Evolutionary conservation across 2,113 vertebrate genomes (phyloP).

Genomic region (Cettia cetti): DNA sequence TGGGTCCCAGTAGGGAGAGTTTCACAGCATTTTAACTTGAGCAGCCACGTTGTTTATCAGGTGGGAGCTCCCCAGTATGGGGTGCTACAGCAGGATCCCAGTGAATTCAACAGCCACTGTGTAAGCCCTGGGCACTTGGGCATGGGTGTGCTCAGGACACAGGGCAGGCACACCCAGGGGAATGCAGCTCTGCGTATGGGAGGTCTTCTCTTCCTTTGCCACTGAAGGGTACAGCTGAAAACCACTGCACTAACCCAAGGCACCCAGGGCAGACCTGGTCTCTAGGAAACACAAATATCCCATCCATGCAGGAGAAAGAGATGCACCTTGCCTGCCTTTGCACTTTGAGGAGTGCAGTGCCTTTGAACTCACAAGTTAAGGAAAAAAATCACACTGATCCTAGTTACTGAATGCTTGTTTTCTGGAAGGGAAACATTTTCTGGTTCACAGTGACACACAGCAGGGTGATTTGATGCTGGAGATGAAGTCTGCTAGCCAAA

Average conservation of each 20-base stretch:
- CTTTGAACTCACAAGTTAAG: not conserved
- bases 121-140: not conserved
- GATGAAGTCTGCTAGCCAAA: slow-evolving; percentile 64
- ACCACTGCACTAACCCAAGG: not conserved
- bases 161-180: not conserved
- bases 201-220: not conserved
- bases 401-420: not conserved
- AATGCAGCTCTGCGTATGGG: fast-evolving
- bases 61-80: fast-evolving
- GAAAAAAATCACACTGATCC: not conserved
- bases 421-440: not conserved
- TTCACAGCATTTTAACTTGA: not conserved
- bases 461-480: slow-evolving; percentile 42
- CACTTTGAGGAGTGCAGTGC: not conserved
- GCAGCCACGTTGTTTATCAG: not conserved
- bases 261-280: not conserved
- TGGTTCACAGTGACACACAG: slow-evolving; percentile 48
- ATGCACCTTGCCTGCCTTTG: no score
- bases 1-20: fast-evolving
- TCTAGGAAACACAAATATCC: no score
- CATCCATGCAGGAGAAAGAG: not conserved
- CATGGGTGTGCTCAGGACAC: fast-evolving
- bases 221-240: not conserved
- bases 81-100: no score
- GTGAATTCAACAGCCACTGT: not conserved